Conservation (phyloP, 2,888 invertebrate genomes). For the Ctenicera cuprea region DNA sequence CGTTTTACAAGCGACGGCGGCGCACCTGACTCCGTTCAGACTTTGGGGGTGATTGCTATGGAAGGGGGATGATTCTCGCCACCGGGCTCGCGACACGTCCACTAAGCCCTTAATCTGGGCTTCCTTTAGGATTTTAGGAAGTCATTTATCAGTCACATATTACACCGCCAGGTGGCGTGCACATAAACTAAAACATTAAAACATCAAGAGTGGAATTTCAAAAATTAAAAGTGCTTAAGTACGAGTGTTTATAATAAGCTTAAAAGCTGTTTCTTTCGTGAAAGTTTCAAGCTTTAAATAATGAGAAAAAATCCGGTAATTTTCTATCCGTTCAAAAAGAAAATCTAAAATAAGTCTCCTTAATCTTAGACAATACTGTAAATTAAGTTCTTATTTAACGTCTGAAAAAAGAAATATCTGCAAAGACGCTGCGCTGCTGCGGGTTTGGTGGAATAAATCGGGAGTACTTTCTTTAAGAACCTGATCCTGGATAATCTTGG, state of each 20-base stretch:
- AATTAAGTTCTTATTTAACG: conserved; percentile 44
- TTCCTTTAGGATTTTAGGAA: conserved; percentile 72
- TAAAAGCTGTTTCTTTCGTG: not conserved
- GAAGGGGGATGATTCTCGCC: conserved; percentile 62
- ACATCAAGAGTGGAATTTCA: conserved; percentile 31
- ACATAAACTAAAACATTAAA: conserved; percentile 65
- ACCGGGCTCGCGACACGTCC: conserved; percentile 69
- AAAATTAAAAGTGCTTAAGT: conserved; percentile 25
- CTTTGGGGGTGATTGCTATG: conserved; percentile 52
- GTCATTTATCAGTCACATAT: conserved; percentile 72
- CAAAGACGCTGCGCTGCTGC: conserved; percentile 41
- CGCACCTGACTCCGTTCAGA: conserved; percentile 65
- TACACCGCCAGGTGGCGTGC: conserved; percentile 70
- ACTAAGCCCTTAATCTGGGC: conserved; percentile 71
- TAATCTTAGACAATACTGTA: conserved; percentile 43
- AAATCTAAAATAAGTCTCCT: conserved; percentile 30
- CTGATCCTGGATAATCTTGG: conserved; percentile 73
- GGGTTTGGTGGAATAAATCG: conserved; percentile 62
- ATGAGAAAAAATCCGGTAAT: conserved; percentile 3
- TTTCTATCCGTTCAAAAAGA: not conserved
- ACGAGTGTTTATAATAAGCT: conserved; percentile 20
- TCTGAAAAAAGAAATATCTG: conserved; percentile 43
- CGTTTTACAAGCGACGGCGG: conserved; percentile 64
- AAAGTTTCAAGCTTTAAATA: conserved; percentile 1
- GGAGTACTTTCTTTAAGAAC: conserved; percentile 68